phyloP scores from a whole-genome alignment of 2,113 vertebrate genomes.

The Probosciger aterrimus region DNA sequence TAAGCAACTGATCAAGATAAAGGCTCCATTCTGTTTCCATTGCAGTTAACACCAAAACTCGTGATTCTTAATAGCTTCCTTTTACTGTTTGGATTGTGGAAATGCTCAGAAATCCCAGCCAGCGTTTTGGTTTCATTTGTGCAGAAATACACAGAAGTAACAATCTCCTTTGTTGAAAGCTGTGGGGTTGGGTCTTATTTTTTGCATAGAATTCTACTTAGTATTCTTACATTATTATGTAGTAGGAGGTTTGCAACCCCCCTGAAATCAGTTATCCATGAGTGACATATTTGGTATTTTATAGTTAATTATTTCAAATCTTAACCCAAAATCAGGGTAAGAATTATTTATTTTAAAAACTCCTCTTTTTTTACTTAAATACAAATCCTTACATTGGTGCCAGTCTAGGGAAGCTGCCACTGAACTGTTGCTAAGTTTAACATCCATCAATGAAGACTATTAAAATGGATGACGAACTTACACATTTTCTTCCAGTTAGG shows the following conservation, averaged over 20 bases:
- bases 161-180: neutral
- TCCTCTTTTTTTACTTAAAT: neutral
- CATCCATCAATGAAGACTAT: neutral
- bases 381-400: constrained; percentile 2
- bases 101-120: neutral
- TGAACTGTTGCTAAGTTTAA: constrained; percentile 25
- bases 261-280: neutral
- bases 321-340: neutral
- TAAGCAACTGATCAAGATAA: neutral
- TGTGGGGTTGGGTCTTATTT: neutral
- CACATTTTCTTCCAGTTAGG: constrained; percentile 20
- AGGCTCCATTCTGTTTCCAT: neutral
- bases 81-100: neutral
- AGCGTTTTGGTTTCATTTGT: neutral
- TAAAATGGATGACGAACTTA: constrained; percentile 15
- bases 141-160: neutral
- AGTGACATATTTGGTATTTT: neutral
- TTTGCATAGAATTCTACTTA: neutral
- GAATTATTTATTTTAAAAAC: neutral
- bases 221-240: neutral
- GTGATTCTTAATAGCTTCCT: constrained; percentile 12
- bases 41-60: neutral
- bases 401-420: constrained; percentile 35
- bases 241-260: neutral
- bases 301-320: neutral